phyloP scores from a whole-genome alignment of 2,113 vertebrate genomes.

The Heterochromis multidens region DNA sequence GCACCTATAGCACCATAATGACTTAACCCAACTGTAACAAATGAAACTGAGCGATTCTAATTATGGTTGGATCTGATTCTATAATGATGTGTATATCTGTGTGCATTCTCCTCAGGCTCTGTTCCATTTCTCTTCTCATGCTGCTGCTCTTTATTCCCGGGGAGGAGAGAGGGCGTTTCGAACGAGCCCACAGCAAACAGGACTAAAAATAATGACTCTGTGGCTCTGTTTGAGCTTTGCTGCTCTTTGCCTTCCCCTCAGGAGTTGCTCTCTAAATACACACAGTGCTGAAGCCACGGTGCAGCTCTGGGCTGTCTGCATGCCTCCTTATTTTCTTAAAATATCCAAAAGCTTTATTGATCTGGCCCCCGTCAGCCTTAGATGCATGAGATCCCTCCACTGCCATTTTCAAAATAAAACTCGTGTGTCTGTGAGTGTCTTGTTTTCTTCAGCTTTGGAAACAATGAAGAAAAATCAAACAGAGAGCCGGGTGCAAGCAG shows the following conservation, averaged over 20 bases:
- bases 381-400: conserved; percentile 37
- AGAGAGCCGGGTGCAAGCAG: not conserved
- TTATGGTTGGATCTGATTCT: conserved; percentile 55
- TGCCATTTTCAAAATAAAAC: conserved; percentile 21
- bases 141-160: conserved; percentile 47
- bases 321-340: conserved; percentile 65
- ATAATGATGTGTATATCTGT: conserved; percentile 52
- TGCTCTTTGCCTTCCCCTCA: conserved; percentile 66
- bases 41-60: conserved; percentile 51
- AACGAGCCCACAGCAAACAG: conserved; percentile 73
- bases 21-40: conserved; percentile 29
- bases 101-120: conserved; percentile 19
- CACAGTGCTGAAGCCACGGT: conserved; percentile 31
- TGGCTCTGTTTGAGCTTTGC: conserved; percentile 74
- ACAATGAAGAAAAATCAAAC: conserved; percentile 1
- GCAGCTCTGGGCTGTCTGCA: conserved; percentile 52
- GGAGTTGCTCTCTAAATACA: conserved; percentile 71
- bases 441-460: conserved; percentile 17
- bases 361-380: conserved; percentile 44
- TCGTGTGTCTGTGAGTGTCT: not conserved
- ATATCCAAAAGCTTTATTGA: conserved; percentile 70
- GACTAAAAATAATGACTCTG: conserved; percentile 79
- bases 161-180: conserved; percentile 59
- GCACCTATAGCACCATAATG: not conserved
- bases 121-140: conserved; percentile 51